Conservation (phyloP, 2,888 invertebrate genomes). For the Rhaphigaster nebulosa region DNA sequence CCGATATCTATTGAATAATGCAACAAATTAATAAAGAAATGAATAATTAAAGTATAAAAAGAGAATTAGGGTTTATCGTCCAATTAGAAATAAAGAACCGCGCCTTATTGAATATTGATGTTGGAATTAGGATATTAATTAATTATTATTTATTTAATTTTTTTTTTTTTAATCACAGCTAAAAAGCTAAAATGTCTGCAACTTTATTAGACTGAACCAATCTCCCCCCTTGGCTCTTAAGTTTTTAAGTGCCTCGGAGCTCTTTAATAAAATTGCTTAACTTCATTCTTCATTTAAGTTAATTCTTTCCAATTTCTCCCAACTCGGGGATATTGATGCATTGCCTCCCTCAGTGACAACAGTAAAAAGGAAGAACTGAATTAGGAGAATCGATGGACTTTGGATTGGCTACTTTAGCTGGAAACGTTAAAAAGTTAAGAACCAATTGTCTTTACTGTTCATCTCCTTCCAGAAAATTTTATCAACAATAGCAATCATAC, state of each 20-base stretch:
- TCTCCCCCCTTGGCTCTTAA: not conserved
- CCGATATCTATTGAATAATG: not conserved
- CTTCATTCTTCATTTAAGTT: constrained; percentile 32
- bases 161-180: constrained; percentile 17
- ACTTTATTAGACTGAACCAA: not conserved
- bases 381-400: not conserved
- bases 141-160: not conserved
- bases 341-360: not conserved
- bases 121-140: not conserved
- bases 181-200: constrained; percentile 18
- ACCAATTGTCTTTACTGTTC: not conserved
- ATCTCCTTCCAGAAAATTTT: not conserved
- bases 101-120: not conserved
- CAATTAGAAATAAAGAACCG: not conserved
- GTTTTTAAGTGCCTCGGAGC: constrained; percentile 17
- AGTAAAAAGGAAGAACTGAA: not conserved
- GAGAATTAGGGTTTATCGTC: not conserved
- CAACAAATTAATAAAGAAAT: not conserved
- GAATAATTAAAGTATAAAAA: not conserved
- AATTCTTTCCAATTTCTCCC: constrained; percentile 23
- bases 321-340: not conserved
- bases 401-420: not conserved
- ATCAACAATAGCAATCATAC: not conserved
- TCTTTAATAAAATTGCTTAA: constrained; percentile 28
- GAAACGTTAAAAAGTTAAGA: not conserved